phyloP scores from a whole-genome alignment of 2,888 invertebrate species.

The Chesias legatella region DNA sequence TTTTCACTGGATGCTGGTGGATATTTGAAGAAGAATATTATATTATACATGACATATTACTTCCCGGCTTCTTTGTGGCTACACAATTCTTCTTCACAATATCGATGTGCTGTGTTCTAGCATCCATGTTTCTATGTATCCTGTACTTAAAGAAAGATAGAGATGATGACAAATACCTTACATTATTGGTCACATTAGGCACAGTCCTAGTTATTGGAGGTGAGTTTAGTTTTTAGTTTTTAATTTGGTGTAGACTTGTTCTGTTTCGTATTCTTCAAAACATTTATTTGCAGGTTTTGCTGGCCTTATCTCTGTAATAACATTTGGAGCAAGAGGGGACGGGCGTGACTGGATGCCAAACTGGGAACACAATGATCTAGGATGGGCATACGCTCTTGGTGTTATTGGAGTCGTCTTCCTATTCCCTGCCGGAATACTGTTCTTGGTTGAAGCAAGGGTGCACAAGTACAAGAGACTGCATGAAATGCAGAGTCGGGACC shows the following conservation, averaged over 20 bases:
- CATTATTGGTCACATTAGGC: conserved; percentile 87
- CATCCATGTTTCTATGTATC: conserved; percentile 87
- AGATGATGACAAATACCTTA: conserved; percentile 87
- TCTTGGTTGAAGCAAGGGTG: conserved; percentile 90
- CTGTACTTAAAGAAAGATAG: conserved; percentile 87
- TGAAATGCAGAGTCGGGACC: conserved; percentile 84
- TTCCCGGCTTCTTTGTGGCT: conserved; percentile 95
- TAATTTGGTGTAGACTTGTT: too few relatives aligned
- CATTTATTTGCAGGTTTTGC: conserved; percentile 81
- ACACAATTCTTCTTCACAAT: conserved; percentile 97
- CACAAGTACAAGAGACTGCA: conserved; percentile 87
- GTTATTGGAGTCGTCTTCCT: conserved; percentile 88
- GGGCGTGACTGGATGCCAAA: conserved; percentile 97
- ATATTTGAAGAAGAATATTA: conserved; percentile 98
- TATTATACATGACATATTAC: conserved; percentile 92
- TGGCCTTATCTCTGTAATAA: conserved; percentile 90
- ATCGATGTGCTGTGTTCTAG: conserved; percentile 89
- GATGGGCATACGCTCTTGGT: conserved; percentile 95
- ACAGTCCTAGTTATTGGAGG: conserved; percentile 86
- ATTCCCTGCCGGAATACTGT: conserved; percentile 88
- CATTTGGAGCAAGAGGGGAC: conserved; percentile 95
- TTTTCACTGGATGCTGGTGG: conserved; percentile 96
- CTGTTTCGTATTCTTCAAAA: too few relatives aligned
- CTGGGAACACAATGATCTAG: conserved; percentile 96
- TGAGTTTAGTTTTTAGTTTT: conserved; percentile 34